Evolutionary conservation across 2,888 invertebrate species (phyloP), one percentile per base, ranked within the genome.

Genomic region (Leptinotarsa haldemani): DNA sequence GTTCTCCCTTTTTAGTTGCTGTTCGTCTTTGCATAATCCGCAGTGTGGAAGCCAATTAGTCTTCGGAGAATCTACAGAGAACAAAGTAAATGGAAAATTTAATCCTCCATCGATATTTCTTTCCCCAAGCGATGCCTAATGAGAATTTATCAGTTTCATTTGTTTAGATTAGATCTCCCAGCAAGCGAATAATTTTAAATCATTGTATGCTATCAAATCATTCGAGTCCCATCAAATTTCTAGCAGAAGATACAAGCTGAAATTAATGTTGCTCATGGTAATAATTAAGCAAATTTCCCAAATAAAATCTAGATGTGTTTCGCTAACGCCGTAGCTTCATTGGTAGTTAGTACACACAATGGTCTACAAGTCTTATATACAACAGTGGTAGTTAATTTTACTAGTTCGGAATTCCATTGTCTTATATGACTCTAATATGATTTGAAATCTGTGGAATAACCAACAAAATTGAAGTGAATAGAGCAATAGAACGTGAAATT

Each of bases 81-180:
- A n/a, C 65, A 47, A 22, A 53, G 25, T 30, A 25, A 25, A 40
- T 12, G n/a, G 22, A 68, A 30, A 40, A 68, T 56, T 56, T 53
- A 56, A 68, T 68, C 56, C 56, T 68, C 56, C 68, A 56, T 7
- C 53, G 20, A 56, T 56, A 68, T 20, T 68, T 56, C 48, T 53
- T 68, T n/a, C 16, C 12, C 53, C 15, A 40, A 2, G 1, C 61
- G 40, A 30, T 61, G n/a, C 30, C 40, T 61, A 61, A 61, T 61
- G 40, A 61, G n/a, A n/a, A 61, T 30, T 30, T 61, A 61, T 61
- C 4, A 61, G n/a, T 61, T 56, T 25, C 15, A 1, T 56, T 56
- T 22, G 56, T 56, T 56, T 13, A 13, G 56, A 56, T 1, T 25
- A 1, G 22, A 56, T 56, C 22, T n/a, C 22, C 56, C 22, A 22